Conservation (phyloP, 2,888 invertebrate species). For the Rhamnusium bicolor region DNA sequence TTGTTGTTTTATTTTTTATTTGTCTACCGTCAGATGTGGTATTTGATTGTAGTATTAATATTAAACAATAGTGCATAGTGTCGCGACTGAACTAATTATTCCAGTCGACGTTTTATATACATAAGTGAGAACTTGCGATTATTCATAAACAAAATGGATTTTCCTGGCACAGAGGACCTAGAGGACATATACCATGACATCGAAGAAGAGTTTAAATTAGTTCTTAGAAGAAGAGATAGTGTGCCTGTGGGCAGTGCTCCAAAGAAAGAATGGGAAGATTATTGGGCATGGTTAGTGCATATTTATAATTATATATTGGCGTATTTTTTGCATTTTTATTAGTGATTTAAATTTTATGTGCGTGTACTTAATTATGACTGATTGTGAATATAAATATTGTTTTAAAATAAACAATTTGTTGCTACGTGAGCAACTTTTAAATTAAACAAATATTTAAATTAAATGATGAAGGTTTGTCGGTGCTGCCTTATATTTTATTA, state of each 20-base stretch:
- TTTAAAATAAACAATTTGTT: not conserved
- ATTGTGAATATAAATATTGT: slow-evolving; percentile 3
- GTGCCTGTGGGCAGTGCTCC: not conserved
- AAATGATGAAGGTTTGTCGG: not conserved
- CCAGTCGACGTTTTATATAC: not conserved
- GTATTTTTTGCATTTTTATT: not conserved
- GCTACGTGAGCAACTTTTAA: not conserved
- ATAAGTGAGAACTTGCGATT: not conserved
- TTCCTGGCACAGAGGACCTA: slow-evolving; percentile 59
- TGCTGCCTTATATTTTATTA: too few species aligned
- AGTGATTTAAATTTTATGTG: not conserved
- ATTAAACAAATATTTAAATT: not conserved
- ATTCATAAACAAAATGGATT: slow-evolving; percentile 49
- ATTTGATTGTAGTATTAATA: slow-evolving; percentile 29
- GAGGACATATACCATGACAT: slow-evolving; percentile 64
- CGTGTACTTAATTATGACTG: not conserved
- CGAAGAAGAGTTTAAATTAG: slow-evolving; percentile 64
- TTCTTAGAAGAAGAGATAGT: slow-evolving; percentile 54
- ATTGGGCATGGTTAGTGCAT: slow-evolving; percentile 67
- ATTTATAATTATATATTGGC: slow-evolving; percentile 8
- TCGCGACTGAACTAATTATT: slow-evolving; percentile 1
- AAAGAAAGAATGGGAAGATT: slow-evolving; percentile 63
- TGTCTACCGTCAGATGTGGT: slow-evolving; percentile 23
- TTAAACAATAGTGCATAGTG: slow-evolving; percentile 25
- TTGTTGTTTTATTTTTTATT: slow-evolving; percentile 38